Evolutionary conservation across 2,113 vertebrate species (phyloP), one percentile per base, ranked within the genome.

Genomic region (Anseranas semipalmata): DNA sequence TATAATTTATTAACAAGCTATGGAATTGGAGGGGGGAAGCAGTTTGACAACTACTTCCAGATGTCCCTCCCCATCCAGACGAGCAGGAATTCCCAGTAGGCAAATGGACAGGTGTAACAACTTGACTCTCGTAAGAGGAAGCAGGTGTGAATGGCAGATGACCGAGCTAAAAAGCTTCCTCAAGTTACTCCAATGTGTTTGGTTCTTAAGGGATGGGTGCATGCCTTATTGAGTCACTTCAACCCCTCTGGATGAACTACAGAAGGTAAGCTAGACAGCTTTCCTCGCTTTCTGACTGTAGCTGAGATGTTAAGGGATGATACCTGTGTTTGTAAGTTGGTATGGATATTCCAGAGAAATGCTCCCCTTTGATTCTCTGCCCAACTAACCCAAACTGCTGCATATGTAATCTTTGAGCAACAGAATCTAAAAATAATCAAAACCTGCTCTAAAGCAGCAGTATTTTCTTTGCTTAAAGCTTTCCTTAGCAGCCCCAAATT

Each of bases 61-160:
- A 10, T 72, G 43, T 77, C 50, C 15, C 65, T 93, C 74, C 67
- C 71, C 89, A 30, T n/a, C 79, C 75, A 83, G 87, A 63, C 0
- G 2, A 86, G 48, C 87, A 75, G 50, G 94, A 95, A 89, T 56
- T 89, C 76, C 92, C 89, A 95, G 84, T 5, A 84, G 76, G 89
- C 58, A 84, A 93, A 85, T 27, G 35, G 75, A 17, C 87, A 94
- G 75, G 82, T 88, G 37, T 73, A 87, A 70, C 63, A 43, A 76
- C 76, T 66, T 77, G 37, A 50, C 33, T 91, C 58, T 55, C 6
- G 1, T 68, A 60, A 87, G n/a, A 56, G 17, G 76, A 82, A 92
- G 60, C 32, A 86, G 60, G 56, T 91, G 55, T 72, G 66, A 71
- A 35, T 37, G 18, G 84, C 52, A 27, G 17, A 75, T 71, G 48